Conservation (phyloP, 2,797 vertebrate species). For the Tapera naevia region DNA sequence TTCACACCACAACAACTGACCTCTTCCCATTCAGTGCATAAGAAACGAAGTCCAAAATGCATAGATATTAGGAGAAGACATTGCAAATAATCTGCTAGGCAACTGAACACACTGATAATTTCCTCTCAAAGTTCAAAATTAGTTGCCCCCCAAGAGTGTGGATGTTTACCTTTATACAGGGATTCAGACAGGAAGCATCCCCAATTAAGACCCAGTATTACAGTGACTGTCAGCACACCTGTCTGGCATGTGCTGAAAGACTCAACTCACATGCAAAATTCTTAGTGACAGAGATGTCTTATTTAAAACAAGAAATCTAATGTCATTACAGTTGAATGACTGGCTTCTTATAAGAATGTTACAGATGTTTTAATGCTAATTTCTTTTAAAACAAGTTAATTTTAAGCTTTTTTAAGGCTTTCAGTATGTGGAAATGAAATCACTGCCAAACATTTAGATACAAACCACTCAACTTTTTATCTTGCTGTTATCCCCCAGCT, state of each 20-base stretch:
- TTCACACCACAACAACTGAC: neutral
- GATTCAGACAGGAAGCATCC: neutral
- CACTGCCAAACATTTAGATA: neutral
- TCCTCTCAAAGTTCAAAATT: neutral
- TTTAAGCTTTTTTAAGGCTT: neutral
- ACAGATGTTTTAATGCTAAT: neutral
- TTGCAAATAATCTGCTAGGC: neutral
- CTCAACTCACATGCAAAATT: neutral
- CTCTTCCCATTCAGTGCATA: neutral
- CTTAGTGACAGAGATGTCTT: neutral
- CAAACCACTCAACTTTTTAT: neutral
- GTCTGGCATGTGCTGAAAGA: neutral
- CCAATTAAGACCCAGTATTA: neutral
- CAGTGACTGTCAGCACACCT: neutral
- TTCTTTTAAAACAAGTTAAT: too few species aligned
- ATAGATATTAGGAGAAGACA: neutral
- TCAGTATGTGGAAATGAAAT: neutral
- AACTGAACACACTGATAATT: neutral
- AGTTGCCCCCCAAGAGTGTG: accelerated
- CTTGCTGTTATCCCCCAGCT: neutral
- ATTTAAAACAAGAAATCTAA: neutral
- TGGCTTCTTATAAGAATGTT: neutral
- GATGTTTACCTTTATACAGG: neutral
- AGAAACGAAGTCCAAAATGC: neutral
- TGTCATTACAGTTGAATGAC: neutral